Conservation (phyloP, 2,888 invertebrate genomes). For the Sminthurides aquaticus region DNA sequence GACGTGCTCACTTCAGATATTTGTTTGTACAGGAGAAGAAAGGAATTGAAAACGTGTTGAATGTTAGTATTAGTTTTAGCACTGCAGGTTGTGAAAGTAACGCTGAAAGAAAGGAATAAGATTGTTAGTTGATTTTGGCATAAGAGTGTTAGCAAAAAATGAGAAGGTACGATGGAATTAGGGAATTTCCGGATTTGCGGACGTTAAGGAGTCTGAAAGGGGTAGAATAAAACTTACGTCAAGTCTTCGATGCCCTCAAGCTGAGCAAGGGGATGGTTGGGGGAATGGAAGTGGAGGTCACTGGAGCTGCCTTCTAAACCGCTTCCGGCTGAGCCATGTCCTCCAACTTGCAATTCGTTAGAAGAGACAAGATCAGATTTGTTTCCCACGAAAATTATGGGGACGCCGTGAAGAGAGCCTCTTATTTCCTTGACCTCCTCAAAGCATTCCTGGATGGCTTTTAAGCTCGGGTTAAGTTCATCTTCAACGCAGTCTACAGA, state of each 20-base stretch:
- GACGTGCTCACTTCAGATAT: slow-evolving; percentile 34
- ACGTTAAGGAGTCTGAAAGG: too few relatives aligned
- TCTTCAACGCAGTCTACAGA: slow-evolving; percentile 47
- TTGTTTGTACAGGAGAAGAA: slow-evolving; percentile 45
- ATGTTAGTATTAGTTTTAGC: slow-evolving; percentile 22
- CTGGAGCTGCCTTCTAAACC: slow-evolving; percentile 56
- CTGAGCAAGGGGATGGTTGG: slow-evolving; percentile 13
- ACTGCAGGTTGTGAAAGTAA: slow-evolving; percentile 9
- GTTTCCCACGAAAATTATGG: slow-evolving; percentile 79
- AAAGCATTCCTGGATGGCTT: slow-evolving; percentile 64
- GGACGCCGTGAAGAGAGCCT: slow-evolving; percentile 60
- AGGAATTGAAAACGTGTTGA: slow-evolving; percentile 31
- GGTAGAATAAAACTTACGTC: slow-evolving; percentile 15
- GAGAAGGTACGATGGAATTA: too few relatives aligned
- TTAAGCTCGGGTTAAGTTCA: slow-evolving; percentile 49
- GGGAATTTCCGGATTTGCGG: too few relatives aligned
- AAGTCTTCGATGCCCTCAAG: slow-evolving; percentile 19
- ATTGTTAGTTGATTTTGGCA: background rate
- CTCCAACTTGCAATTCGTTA: slow-evolving; percentile 45
- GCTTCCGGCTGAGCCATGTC: slow-evolving; percentile 51
- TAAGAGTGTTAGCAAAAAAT: background rate
- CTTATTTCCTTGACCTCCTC: slow-evolving; percentile 76
- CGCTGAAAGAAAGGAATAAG: background rate
- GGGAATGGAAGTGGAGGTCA: background rate
- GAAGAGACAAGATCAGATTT: slow-evolving; percentile 61